A percentile compares a stretch with the other conserved stretches of the same genome.
phyloP scores from a whole-genome alignment of 2,113 vertebrate genomes.

The Tragelaphus scriptus region DNA sequence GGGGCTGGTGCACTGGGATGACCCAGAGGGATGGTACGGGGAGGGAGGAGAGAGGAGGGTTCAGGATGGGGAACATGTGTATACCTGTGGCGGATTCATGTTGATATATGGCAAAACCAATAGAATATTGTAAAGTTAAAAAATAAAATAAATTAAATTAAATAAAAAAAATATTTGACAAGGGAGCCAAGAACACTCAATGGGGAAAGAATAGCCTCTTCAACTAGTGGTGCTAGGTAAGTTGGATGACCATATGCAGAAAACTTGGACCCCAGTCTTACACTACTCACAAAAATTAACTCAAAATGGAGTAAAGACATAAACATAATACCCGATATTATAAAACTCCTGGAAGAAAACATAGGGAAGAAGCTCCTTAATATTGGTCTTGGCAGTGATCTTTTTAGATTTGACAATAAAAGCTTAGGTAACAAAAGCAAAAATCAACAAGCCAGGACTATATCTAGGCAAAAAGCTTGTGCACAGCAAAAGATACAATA shows the following conservation, averaged over 20 bases:
- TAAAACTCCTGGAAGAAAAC: not conserved
- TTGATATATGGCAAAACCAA: too few relatives aligned
- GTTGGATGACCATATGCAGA: not conserved
- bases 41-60: too few relatives aligned
- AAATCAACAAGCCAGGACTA: not conserved
- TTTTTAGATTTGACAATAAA: not conserved
- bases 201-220: not conserved
- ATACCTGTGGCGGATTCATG: too few relatives aligned
- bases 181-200: not conserved
- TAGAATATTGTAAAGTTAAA: too few relatives aligned
- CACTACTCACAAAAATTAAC: not conserved
- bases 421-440: not conserved
- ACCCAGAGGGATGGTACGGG: too few relatives aligned
- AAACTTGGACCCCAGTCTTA: not conserved
- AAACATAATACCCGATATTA: not conserved
- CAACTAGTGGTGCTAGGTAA: not conserved
- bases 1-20: too few relatives aligned
- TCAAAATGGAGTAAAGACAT: not conserved
- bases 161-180: not conserved
- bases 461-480: not conserved
- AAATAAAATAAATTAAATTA: too few relatives aligned
- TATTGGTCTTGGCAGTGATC: not conserved
- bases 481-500: not conserved
- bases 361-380: not conserved
- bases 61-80: too few relatives aligned